Base-by-base conservation (phyloP, 2,797 vertebrate species). In the Podarcis lilfordi region DNA sequence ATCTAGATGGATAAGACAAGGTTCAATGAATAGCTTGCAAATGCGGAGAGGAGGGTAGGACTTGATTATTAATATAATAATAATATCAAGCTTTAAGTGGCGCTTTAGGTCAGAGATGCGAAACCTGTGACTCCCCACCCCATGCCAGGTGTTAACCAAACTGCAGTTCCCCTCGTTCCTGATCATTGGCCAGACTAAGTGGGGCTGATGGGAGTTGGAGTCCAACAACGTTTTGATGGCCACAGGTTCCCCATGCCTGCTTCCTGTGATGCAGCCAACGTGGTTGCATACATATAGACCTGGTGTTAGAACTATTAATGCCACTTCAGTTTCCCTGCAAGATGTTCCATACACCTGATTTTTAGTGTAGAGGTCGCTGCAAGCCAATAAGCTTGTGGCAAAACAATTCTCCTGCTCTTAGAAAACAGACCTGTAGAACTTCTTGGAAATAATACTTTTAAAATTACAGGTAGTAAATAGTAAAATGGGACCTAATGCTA, bases 311-410 rank as follows among this genome's bases (percentile, higher is more conserved):
- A 3, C 76, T 88, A 2, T 25, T 15, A 11, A 3, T 76, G 37
- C 86, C 86, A 32, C 92, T 80, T 72, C 75, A 55, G 59, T 88
- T 35, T 86, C 82, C 72, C 64, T 87, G 79, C n/a, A 84, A 88
- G 45, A 32, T 59, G 3, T 89, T 80, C 4, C 0, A 59, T 55
- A 80, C 37, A 37, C 40, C 32, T 66, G 25, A 81, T 75, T 83
- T 66, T 88, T 80, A 0, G 37, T 87, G 17, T 78, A 0, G 37
- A 86, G 25, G 40, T 93, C 84, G 84, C 37, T 25, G 83, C 11
- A 32, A 64, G 2, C 76, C 89, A 88, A 88, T 75, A 84, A 85
- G 79, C 68, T 23, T 79, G 13, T 66, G 37, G 21, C 55, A 89
- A 13, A 4, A 82, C n/a, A 64, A 64, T 90, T 81, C 72, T 79